Base-by-base conservation (phyloP, 2,888 invertebrate genomes). In the Alsophila aescularia region DNA sequence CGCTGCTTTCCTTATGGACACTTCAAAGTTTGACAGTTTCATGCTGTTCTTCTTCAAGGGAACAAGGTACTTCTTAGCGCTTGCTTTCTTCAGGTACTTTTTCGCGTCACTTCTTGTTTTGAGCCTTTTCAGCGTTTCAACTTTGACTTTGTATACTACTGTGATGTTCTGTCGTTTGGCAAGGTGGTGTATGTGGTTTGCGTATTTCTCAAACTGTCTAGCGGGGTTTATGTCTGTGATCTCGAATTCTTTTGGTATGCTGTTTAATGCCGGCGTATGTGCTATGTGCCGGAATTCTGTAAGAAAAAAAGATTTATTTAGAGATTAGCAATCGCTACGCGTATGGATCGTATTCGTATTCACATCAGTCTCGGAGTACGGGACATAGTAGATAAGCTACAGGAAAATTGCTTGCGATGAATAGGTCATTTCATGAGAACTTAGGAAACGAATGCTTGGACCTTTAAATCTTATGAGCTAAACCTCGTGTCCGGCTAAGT, bases 11-110 rank as follows among this genome's bases (percentile, higher is more conserved):
- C 87, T 76, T 34, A 88, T 40, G 36, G 84, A 67, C 7, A 80
- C 72, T 62, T 90, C 90, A 9, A 87, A 89, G 43, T 82, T 83
- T 0, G 90, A 90, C 5, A 88, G 63, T 41, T 85, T 89, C 87
- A 89, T 87, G 43, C 75, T 90, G 13, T 79, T 81, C 59, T 82
- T 89, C 65, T 90, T 90, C 24, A 90, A 58, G 0, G 90, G 90
- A 12, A 90, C 72, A 9, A 83, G 87, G 52, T 80, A 90, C 42
- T 84, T 90, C 66, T 90, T 90, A 0, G 81, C 69, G 31, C 74
- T 79, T 0, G 64, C 61, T 41, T 75, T 84, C 40, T 74, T 80
- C 1, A 51, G 9, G 8, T 58, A 58, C 45, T 73, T 83, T 29
- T 70, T 69, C 0, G 45, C 21, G 1, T 52, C 62, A 2, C 63